These are phyloP conservation scores for Oncorhynchus kisutch DNA, from an alignment of 2,113 vertebrate species.

Conservation along the genomic window DNA sequence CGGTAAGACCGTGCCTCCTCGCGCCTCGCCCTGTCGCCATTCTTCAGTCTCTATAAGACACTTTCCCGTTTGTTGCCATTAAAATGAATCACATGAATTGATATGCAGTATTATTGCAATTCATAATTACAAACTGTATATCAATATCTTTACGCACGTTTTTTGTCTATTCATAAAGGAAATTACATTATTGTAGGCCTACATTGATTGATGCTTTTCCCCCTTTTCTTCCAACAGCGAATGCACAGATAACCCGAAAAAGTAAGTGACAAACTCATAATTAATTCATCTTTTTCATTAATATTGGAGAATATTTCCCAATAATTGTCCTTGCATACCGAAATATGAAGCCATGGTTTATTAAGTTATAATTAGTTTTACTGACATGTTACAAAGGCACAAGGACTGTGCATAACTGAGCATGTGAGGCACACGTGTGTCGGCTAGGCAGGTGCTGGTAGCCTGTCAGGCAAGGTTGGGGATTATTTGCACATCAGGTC, in stretches of 20 bases:
- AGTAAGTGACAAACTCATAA: slow-evolving; percentile 77
- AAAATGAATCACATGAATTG: no score
- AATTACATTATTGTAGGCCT: background rate
- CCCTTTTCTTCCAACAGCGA: slow-evolving; percentile 70
- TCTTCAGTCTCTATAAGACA: background rate
- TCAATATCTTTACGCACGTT: background rate
- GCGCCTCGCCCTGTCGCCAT: background rate
- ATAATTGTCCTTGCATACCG: background rate
- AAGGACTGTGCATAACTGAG: background rate
- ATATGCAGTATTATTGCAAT: background rate
- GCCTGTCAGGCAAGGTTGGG: background rate
- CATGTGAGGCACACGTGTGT: background rate
- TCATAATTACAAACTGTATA: background rate
- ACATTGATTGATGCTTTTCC: background rate
- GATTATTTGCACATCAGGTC: background rate
- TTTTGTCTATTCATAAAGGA: background rate
- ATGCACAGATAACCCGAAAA: slow-evolving; percentile 89
- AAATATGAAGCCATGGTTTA: background rate
- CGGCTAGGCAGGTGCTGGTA: background rate
- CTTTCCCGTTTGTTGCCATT: background rate
- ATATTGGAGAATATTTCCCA: background rate
- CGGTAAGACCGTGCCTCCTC: slow-evolving; percentile 72
- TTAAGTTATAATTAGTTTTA: no score
- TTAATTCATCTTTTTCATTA: background rate
- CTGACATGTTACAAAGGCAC: background rate